phyloP scores from a whole-genome alignment of 1,140 invertebrate genomes.

The Akabosia matsudoensis region DNA sequence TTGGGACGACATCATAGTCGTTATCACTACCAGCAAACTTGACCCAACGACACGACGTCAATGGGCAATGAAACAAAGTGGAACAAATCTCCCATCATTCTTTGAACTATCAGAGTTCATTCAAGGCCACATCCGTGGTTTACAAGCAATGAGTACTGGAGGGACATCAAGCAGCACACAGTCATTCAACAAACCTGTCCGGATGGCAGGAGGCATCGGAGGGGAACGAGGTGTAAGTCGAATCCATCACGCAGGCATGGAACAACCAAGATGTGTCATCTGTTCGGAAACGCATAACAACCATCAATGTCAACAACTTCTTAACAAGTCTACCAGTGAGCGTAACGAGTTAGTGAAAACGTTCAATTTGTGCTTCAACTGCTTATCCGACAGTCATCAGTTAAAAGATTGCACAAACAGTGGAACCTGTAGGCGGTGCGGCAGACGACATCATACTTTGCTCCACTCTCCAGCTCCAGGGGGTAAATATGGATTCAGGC shows the following conservation, averaged over 20 bases:
- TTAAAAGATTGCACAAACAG: neutral
- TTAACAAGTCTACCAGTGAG: neutral
- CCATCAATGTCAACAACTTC: neutral
- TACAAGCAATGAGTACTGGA: too few species aligned
- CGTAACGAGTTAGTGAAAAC: neutral
- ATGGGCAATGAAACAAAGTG: conserved; percentile 36
- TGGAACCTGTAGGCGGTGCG: neutral
- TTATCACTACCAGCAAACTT: conserved; percentile 39
- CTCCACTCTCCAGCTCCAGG: neutral
- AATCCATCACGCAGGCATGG: neutral
- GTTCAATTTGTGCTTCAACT: neutral
- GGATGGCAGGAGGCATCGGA: too few species aligned
- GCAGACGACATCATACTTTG: neutral
- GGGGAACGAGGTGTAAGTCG: neutral
- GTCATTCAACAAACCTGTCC: too few species aligned
- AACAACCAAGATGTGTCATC: neutral
- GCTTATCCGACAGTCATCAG: neutral
- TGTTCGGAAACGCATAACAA: neutral
- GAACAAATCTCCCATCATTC: conserved; percentile 30
- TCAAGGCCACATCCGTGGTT: neutral
- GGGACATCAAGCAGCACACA: too few species aligned
- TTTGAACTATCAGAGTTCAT: conserved; percentile 34
- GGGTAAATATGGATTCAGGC: too few species aligned
- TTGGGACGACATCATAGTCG: conserved; percentile 43
- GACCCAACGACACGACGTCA: conserved; percentile 35